A percentile compares a stretch with the other conserved stretches of the same genome.
Evolutionary conservation across 2,888 invertebrate species (phyloP).

Genomic region (Pycnomerus fuliginosus): DNA sequence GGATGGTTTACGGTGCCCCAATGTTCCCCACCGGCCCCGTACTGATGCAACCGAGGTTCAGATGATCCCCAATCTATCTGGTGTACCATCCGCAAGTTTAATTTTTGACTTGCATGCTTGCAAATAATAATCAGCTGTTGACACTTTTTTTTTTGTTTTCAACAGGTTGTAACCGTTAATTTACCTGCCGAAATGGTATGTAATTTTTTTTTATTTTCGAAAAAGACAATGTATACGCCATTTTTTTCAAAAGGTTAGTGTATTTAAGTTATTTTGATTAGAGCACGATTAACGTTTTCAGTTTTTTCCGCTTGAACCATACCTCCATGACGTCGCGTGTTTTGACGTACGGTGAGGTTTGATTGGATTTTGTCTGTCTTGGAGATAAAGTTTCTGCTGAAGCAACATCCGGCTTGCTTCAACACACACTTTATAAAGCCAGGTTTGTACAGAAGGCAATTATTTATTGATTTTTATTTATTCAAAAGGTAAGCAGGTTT

Average conservation of each 20-base stretch:
- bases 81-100: constrained; percentile 55
- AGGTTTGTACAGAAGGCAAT: constrained; percentile 28
- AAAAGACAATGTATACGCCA: constrained; percentile 3
- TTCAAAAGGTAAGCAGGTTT: constrained; percentile 27
- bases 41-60: constrained; percentile 80
- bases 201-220: constrained; percentile 28
- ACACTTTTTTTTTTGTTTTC: constrained; percentile 40
- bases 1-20: constrained; percentile 52
- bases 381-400: constrained; percentile 16
- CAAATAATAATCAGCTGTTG: constrained; percentile 4
- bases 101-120: constrained; percentile 20
- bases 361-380: constrained; percentile 12
- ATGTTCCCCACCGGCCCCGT: constrained; percentile 53
- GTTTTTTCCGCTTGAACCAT: constrained; percentile 9
- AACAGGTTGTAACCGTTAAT: constrained; percentile 44
- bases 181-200: constrained; percentile 41
- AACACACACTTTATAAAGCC: constrained; percentile 16
- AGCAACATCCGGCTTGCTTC: constrained; percentile 7
- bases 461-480: constrained; percentile 20
- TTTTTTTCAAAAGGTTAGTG: constrained; percentile 36
- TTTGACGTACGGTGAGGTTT: constrained; percentile 1
- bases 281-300: constrained; percentile 17
- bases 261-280: constrained; percentile 29
- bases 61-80: constrained; percentile 74
- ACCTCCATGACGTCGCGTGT: constrained; percentile 4